phyloP scores from a whole-genome alignment of 2,888 invertebrate species.

The Agrypnus murinus region DNA sequence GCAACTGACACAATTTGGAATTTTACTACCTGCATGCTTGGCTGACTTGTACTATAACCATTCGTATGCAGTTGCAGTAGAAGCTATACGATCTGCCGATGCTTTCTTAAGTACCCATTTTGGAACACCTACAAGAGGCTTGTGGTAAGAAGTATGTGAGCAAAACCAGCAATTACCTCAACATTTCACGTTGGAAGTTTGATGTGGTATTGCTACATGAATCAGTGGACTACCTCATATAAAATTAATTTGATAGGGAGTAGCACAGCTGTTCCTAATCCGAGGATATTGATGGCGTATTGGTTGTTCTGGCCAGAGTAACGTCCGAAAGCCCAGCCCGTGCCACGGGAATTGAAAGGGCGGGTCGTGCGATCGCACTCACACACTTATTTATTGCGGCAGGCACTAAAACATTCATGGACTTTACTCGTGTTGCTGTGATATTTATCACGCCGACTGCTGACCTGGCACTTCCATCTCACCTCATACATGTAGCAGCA shows the following conservation, averaged over 20 bases:
- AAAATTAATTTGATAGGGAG: constrained; percentile 54
- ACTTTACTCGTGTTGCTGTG: constrained; percentile 49
- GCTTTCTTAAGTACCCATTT: constrained; percentile 5
- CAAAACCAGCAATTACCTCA: constrained; percentile 24
- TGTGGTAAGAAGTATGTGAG: too few relatives aligned
- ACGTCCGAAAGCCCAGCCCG: constrained; percentile 48
- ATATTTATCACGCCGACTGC: constrained; percentile 51
- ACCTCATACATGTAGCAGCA: constrained; percentile 29
- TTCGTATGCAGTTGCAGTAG: constrained; percentile 15
- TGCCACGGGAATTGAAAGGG: constrained; percentile 54
- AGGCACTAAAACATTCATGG: constrained; percentile 51
- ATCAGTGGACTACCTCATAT: constrained; percentile 50
- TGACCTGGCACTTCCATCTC: constrained; percentile 46
- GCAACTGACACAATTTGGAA: neutral
- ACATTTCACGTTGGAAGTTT: constrained; percentile 36
- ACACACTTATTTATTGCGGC: constrained; percentile 55
- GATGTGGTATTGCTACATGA: constrained; percentile 46
- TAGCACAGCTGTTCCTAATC: constrained; percentile 56
- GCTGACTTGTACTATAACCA: neutral
- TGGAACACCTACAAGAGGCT: neutral
- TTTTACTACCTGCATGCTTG: constrained; percentile 15
- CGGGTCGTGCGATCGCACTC: constrained; percentile 50
- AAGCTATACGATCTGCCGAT: constrained; percentile 8
- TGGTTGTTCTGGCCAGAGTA: constrained; percentile 51
- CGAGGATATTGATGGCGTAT: constrained; percentile 56